Evolutionary conservation across 2,888 invertebrate genomes (phyloP).

Genomic region (Psylliodes chrysocephalus): DNA sequence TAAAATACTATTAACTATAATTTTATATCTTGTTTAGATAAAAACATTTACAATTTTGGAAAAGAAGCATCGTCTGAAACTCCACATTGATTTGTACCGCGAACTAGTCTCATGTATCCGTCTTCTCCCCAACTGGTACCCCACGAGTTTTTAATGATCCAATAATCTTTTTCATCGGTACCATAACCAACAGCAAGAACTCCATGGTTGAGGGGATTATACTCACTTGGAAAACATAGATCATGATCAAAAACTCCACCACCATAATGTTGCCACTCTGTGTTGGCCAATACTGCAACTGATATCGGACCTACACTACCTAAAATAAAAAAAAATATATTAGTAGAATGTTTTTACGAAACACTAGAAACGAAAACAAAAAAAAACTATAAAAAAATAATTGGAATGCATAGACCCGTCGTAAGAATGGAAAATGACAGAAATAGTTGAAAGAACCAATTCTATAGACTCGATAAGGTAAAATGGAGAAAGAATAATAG

Average conservation of each 20-base stretch:
- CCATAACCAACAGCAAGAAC: conserved; percentile 19
- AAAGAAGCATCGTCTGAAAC: neutral
- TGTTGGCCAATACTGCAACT: neutral
- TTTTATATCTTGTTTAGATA: too few relatives aligned
- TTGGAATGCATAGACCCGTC: too few relatives aligned
- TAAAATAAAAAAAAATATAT: neutral
- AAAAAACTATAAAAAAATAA: too few relatives aligned
- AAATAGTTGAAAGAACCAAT: too few relatives aligned
- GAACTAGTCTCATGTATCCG: conserved; percentile 15
- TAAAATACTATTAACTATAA: too few relatives aligned
- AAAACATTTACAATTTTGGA: conserved; percentile 13
- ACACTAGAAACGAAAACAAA: too few relatives aligned
- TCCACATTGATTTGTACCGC: conserved; percentile 8
- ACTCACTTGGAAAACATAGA: too few relatives aligned
- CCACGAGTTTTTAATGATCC: conserved; percentile 21
- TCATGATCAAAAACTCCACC: conserved; percentile 8
- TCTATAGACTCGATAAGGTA: too few relatives aligned
- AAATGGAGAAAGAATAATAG: too few relatives aligned
- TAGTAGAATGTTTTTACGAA: too few relatives aligned
- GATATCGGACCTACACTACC: conserved; percentile 14
- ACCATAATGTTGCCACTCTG: neutral
- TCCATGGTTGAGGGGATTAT: conserved; percentile 2
- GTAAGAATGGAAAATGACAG: too few relatives aligned
- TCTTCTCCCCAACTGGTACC: conserved; percentile 11
- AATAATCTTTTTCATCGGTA: neutral